A percentile compares a stretch with the other conserved stretches of the same genome.
phyloP scores from a whole-genome alignment of 2,888 invertebrate species.

The Drosophila affinis region DNA sequence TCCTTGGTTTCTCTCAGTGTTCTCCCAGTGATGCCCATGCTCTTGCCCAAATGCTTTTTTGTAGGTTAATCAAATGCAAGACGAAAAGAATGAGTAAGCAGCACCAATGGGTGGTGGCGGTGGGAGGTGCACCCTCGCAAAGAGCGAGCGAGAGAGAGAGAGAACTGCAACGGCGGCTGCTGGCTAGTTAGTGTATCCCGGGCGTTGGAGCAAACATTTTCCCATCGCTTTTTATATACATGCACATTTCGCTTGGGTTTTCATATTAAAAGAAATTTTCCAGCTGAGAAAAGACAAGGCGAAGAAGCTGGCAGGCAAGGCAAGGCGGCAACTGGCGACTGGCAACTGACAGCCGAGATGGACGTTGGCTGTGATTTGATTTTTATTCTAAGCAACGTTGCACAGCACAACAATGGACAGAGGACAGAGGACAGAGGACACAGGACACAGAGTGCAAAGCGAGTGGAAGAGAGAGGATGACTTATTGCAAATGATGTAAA shows the following conservation, averaged over 20 bases:
- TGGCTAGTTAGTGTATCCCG: slow-evolving; percentile 64
- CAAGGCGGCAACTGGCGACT: slow-evolving; percentile 8
- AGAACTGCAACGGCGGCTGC: slow-evolving; percentile 4
- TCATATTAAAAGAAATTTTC: slow-evolving; percentile 67
- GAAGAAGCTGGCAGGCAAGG: slow-evolving; percentile 15
- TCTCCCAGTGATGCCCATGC: background rate
- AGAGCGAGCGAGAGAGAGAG: background rate
- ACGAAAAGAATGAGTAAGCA: slow-evolving; percentile 36
- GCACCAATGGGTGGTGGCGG: background rate
- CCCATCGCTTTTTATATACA: slow-evolving; percentile 40
- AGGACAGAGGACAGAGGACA: slow-evolving; percentile 16
- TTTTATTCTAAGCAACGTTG: slow-evolving; percentile 35
- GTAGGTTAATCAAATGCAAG: slow-evolving; percentile 80
- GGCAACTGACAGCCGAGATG: slow-evolving; percentile 70
- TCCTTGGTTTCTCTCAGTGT: background rate
- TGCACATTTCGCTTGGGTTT: slow-evolving; percentile 50
- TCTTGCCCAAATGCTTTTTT: slow-evolving; percentile 51
- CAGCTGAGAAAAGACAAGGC: slow-evolving; percentile 43
- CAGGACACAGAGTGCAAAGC: background rate
- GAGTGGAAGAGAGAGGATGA: background rate
- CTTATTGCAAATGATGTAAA: slow-evolving; percentile 36
- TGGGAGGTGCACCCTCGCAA: background rate
- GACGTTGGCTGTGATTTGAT: slow-evolving; percentile 49
- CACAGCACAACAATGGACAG: slow-evolving; percentile 24
- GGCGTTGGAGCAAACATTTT: slow-evolving; percentile 52